Conservation (phyloP, 1,140 invertebrate genomes). For the Trichonephila inaurata region DNA sequence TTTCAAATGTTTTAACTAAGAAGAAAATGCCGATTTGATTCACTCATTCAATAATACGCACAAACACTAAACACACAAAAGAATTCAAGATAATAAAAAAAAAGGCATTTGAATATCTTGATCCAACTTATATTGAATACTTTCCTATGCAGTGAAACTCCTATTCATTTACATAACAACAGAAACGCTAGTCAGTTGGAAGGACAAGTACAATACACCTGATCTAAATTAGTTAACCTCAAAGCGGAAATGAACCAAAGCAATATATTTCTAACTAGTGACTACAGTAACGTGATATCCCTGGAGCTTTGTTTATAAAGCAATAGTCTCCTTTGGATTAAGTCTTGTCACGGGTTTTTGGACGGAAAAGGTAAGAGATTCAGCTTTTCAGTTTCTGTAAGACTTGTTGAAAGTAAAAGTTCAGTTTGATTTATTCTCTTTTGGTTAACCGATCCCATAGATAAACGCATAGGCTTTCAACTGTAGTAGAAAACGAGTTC, state of each 20-base stretch:
- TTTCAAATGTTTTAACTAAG: too few species aligned
- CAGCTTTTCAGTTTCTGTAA: background rate
- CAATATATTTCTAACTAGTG: background rate
- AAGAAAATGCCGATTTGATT: too few species aligned
- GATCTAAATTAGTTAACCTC: background rate
- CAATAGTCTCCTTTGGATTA: background rate
- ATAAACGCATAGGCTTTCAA: background rate
- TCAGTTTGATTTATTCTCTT: background rate
- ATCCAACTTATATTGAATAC: background rate
- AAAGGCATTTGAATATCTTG: too few species aligned
- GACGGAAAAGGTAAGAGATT: background rate
- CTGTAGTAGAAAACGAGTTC: too few species aligned
- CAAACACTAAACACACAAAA: too few species aligned
- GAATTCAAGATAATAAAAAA: too few species aligned
- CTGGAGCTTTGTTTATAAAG: constrained; percentile 17
- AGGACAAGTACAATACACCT: background rate
- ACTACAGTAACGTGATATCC: background rate
- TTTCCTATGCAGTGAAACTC: background rate
- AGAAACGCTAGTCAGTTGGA: background rate
- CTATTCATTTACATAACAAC: background rate
- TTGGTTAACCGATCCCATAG: background rate
- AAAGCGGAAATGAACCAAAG: background rate
- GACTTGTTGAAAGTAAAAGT: background rate
- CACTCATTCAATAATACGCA: too few species aligned
- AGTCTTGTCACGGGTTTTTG: background rate